These are phyloP conservation scores for Myotis daubentonii DNA, from an alignment of 2,797 vertebrate genomes.

Conservation along the genomic window DNA sequence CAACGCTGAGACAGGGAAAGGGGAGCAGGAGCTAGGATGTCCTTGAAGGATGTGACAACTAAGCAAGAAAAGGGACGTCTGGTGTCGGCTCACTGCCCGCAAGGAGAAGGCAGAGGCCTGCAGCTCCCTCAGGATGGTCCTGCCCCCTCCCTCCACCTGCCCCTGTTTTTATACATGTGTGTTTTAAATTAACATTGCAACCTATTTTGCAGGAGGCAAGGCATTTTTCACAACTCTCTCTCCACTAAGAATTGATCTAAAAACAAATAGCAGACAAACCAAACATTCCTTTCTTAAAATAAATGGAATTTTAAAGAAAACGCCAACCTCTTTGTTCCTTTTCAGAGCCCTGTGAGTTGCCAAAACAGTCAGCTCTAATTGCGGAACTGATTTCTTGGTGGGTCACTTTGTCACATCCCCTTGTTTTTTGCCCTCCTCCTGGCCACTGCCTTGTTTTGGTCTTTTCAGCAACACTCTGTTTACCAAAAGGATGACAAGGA, in stretches of 20 bases:
- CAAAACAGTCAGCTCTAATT: constrained; percentile 34
- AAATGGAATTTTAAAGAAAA: constrained; percentile 7
- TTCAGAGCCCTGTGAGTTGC: neutral
- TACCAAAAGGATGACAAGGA: neutral
- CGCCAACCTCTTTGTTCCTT: constrained; percentile 58
- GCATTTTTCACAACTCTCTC: constrained; percentile 38
- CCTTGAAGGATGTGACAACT: neutral
- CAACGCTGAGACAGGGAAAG: neutral
- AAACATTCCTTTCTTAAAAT: constrained; percentile 76
- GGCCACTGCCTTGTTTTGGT: neutral
- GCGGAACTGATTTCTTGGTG: constrained; percentile 10
- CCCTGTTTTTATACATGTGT: neutral
- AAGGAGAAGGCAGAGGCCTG: neutral
- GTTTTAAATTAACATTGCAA: constrained; percentile 67
- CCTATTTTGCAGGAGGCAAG: constrained; percentile 59
- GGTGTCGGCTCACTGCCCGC: neutral
- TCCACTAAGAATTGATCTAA: constrained; percentile 60
- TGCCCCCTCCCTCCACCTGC: neutral
- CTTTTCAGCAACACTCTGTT: constrained; percentile 24
- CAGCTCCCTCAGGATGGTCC: neutral
- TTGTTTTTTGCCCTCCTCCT: neutral
- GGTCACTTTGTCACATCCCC: neutral
- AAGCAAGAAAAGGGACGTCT: neutral
- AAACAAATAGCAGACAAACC: constrained; percentile 67
- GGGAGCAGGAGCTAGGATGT: neutral